phyloP scores from a whole-genome alignment of 2,797 vertebrate genomes.

The Cryptoblepharus egeriae region DNA sequence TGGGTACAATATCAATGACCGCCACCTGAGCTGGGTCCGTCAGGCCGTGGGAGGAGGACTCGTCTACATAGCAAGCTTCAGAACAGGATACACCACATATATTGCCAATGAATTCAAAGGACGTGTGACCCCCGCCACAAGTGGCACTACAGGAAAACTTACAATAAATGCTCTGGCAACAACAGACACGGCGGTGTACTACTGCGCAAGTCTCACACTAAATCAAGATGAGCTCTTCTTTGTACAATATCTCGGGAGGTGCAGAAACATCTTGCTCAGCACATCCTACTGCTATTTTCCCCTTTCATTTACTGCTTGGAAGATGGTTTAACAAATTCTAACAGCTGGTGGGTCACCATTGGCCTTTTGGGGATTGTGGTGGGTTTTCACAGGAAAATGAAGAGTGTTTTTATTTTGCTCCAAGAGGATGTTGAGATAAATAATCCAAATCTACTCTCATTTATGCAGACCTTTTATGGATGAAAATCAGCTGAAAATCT shows the following conservation, averaged over 20 bases:
- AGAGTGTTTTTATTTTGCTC: neutral
- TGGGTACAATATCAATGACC: slow-evolving; percentile 39
- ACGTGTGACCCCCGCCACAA: slow-evolving; percentile 32
- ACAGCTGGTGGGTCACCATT: neutral
- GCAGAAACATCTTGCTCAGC: rapidly evolving
- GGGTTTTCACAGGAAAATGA: no score
- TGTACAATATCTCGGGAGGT: neutral
- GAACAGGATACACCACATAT: slow-evolving; percentile 6
- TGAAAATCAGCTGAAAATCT: no score
- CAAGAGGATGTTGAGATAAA: neutral
- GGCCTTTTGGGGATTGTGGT: neutral
- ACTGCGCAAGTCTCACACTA: slow-evolving; percentile 28
- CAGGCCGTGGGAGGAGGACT: neutral
- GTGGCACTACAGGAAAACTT: slow-evolving; percentile 39
- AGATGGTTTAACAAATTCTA: neutral
- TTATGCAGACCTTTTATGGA: no score
- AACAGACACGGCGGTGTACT: slow-evolving; percentile 35
- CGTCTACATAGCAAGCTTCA: slow-evolving; percentile 33
- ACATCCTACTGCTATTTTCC: neutral
- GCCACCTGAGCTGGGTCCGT: slow-evolving; percentile 45
- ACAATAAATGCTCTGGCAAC: slow-evolving; percentile 13
- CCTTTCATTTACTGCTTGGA: neutral
- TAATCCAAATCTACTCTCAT: neutral
- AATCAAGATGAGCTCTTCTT: neutral
- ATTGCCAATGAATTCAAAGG: slow-evolving; percentile 18